phyloP scores from a whole-genome alignment of 2,888 invertebrate species.

The Pseudococcus viburni region DNA sequence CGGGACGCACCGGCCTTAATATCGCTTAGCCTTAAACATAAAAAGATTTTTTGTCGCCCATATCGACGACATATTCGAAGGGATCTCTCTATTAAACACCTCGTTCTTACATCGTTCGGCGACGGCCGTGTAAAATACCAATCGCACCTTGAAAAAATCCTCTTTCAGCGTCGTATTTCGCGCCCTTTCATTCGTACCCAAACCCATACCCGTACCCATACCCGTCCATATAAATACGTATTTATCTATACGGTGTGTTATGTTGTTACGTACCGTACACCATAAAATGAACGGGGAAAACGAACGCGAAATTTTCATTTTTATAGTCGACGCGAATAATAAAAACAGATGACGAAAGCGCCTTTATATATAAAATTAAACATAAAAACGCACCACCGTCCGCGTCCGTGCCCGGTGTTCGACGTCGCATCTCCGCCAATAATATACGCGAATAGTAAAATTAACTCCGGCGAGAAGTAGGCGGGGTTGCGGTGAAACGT shows the following conservation, averaged over 20 bases:
- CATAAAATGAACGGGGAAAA: neutral
- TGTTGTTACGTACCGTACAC: neutral
- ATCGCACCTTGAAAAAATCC: neutral
- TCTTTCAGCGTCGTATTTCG: neutral
- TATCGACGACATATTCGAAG: neutral
- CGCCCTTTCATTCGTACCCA: neutral
- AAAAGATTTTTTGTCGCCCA: neutral
- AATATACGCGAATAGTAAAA: constrained; percentile 15
- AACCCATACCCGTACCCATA: no score
- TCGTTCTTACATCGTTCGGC: neutral
- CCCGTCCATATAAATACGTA: neutral
- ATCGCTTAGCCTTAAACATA: neutral
- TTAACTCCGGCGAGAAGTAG: neutral
- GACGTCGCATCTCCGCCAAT: neutral
- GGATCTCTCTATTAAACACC: neutral
- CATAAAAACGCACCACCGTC: neutral
- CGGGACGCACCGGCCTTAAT: neutral
- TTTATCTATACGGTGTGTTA: neutral
- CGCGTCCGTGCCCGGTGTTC: neutral
- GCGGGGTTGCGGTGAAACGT: neutral
- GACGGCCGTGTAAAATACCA: no score
- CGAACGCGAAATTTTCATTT: constrained; percentile 26
- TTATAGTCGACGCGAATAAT: constrained; percentile 18
- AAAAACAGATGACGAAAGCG: constrained; percentile 16
- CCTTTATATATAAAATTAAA: constrained; percentile 32